phyloP scores from a whole-genome alignment of 2,888 invertebrate species.

The Nezara viridula region DNA sequence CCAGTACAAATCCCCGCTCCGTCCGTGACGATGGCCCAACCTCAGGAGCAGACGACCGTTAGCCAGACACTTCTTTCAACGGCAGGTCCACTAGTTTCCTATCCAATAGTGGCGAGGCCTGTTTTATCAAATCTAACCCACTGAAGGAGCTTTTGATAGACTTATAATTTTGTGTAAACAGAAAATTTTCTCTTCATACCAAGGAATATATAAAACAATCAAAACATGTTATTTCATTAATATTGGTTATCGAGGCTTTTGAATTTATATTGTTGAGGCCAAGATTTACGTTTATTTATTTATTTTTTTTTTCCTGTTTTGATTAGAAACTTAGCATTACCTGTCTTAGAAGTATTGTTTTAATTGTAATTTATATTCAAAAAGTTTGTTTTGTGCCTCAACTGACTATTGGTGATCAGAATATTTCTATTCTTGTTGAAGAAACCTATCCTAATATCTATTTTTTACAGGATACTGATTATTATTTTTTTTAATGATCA shows the following conservation, averaged over 20 bases:
- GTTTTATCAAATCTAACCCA: slow-evolving; percentile 67
- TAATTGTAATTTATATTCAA: not conserved
- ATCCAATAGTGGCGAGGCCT: slow-evolving; percentile 78
- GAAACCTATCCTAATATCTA: no score
- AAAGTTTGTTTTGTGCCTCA: no score
- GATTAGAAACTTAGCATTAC: not conserved
- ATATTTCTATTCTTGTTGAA: no score
- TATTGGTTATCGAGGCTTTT: not conserved
- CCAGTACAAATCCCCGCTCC: slow-evolving; percentile 73
- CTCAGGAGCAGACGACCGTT: slow-evolving; percentile 68
- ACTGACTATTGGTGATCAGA: no score
- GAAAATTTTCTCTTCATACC: not conserved
- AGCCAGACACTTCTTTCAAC: slow-evolving; percentile 72
- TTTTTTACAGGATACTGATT: not conserved
- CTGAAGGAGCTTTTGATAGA: slow-evolving; percentile 23
- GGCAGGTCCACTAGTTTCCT: slow-evolving; percentile 76
- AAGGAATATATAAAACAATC: not conserved
- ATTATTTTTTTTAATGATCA: not conserved
- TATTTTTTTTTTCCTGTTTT: not conserved
- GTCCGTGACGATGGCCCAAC: slow-evolving; percentile 74
- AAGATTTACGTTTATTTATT: not conserved
- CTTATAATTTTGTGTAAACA: not conserved
- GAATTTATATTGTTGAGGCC: not conserved
- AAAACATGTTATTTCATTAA: not conserved
- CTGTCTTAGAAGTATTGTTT: not conserved